Evolutionary conservation across 2,797 vertebrate species (phyloP).

Genomic region (Bovichtus diacanthus): DNA sequence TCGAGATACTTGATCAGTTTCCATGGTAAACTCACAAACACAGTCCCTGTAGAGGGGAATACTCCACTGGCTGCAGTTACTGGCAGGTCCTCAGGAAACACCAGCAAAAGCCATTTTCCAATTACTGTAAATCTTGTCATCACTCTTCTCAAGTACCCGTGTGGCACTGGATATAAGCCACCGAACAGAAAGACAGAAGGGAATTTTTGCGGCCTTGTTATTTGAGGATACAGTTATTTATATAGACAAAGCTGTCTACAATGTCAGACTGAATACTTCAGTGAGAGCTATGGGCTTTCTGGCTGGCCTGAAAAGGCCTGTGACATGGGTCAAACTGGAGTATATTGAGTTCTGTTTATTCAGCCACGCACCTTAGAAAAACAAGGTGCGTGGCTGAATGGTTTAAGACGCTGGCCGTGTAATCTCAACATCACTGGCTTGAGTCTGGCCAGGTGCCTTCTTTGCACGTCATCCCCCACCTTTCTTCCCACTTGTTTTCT

Average conservation of each 20-base stretch:
- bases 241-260: constrained; percentile 33
- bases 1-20: constrained; percentile 48
- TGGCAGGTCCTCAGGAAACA: constrained; percentile 56
- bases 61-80: constrained; percentile 31
- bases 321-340: constrained; percentile 19
- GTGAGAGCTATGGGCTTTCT: background rate
- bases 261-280: constrained; percentile 16
- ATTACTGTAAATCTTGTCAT: constrained; percentile 65
- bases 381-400: background rate
- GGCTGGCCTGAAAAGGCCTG: constrained; percentile 31
- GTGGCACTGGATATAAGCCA: constrained; percentile 50
- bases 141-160: constrained; percentile 61
- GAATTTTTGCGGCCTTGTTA: background rate
- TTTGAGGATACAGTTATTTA: constrained; percentile 39
- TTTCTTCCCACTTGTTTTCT: background rate
- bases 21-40: constrained; percentile 45
- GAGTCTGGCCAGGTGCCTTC: background rate
- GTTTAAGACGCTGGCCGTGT: constrained; percentile 1
- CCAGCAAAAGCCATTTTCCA: constrained; percentile 54
- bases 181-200: constrained; percentile 10
- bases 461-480: background rate
- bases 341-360: constrained; percentile 34
- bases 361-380: constrained; percentile 28
- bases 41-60: constrained; percentile 15
- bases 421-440: constrained; percentile 10